Conservation (phyloP, 2,888 invertebrate genomes). For the Calephelis perditalis region DNA sequence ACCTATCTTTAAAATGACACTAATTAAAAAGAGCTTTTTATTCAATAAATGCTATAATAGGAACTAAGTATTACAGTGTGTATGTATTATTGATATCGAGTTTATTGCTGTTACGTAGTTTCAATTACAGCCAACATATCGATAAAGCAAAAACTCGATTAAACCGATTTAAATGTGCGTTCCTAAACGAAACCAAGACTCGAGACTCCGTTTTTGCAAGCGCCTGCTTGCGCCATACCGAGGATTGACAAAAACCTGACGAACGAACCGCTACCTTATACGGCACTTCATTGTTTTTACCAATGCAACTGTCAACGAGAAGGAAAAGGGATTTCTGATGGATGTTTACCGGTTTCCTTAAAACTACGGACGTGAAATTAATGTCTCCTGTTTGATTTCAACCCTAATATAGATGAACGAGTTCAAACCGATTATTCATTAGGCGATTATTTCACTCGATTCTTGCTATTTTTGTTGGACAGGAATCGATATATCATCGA, state of each 20-base stretch:
- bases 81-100: background rate
- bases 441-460: slow-evolving; percentile 6
- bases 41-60: too few relatives aligned
- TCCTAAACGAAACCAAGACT: slow-evolving; percentile 29
- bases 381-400: slow-evolving; percentile 19
- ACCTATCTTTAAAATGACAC: too few relatives aligned
- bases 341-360: slow-evolving; percentile 37
- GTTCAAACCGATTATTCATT: slow-evolving; percentile 5
- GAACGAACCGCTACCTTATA: slow-evolving; percentile 25
- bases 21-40: too few relatives aligned
- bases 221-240: slow-evolving; percentile 27
- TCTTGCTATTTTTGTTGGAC: slow-evolving; percentile 1
- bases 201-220: slow-evolving; percentile 24
- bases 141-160: slow-evolving; percentile 27
- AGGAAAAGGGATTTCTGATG: slow-evolving; percentile 32
- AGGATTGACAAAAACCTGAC: slow-evolving; percentile 27
- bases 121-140: slow-evolving; percentile 27
- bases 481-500: slow-evolving; percentile 10
- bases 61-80: too few relatives aligned
- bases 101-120: slow-evolving; percentile 22
- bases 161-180: slow-evolving; percentile 27
- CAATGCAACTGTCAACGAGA: slow-evolving; percentile 30
- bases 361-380: slow-evolving; percentile 29
- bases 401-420: slow-evolving; percentile 15
- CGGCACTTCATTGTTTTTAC: slow-evolving; percentile 57